Base-by-base conservation (phyloP, 2,888 invertebrate genomes). In the Drosophila aldrichi region DNA sequence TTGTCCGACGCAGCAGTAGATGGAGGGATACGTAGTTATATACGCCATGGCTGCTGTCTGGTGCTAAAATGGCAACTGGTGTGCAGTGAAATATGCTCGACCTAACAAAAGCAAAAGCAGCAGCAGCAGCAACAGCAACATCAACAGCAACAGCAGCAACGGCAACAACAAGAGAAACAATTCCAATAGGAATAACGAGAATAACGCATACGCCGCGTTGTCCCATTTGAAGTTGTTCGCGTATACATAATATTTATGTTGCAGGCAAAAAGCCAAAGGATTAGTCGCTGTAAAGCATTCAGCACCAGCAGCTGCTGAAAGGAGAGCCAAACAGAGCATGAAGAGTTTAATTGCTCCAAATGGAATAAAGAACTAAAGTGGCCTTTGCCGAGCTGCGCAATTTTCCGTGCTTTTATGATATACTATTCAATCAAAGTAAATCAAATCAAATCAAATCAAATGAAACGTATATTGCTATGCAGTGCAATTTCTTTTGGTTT, bases 231-330 rank as follows among this genome's bases (percentile, higher is more conserved):
- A 87, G 81, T 74, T 83, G 84, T 73, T 86, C 77, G 80, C 75
- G 82, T 85, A 85, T 83, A 85, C 78, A 81, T 83, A 82, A 87
- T 86, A 81, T 88, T 87, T 85, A 87, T 87, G 80, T 87, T 78
- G 64, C 78, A 64, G 64, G 60, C 71, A 77, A 77, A 74, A 73
- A 80, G 74, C 77, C 65, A 77, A 67, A 67, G 61, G 73, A 71
- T 74, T 62, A 52, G 57, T 68, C 56, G 57, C 59, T 66, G 51
- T 62, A 70, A 77, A 81, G 60, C 69, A 78, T 71, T 72, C 70
- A 77, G 66, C 55, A 54, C 57, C 72, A 70, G 76, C 63, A 72
- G 78, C 48, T 59, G 79, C 60, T 64, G 59, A 81, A 65, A 79
- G 38, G 16, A 74, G 80, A 68, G 57, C 63, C 62, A 55, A 67